Base-by-base conservation (phyloP, 2,888 invertebrate species). In the Dioctria rufipes region DNA sequence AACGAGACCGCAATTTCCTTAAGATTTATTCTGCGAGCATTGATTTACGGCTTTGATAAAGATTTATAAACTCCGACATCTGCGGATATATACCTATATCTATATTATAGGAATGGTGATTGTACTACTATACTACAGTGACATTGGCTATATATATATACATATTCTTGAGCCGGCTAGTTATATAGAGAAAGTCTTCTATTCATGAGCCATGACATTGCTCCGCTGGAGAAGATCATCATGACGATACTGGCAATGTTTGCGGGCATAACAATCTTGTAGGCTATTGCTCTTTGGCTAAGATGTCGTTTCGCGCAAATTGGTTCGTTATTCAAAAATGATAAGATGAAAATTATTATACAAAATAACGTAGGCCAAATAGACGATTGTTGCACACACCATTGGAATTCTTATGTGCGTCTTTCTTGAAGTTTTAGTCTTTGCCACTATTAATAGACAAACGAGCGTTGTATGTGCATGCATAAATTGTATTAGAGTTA, bases 41-140 rank as follows among this genome's bases (percentile, higher is more conserved):
- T 82, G 82, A 82, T 82, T 82, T 82, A 82, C 65, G 54, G 54
- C 61, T 67, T 66, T 77, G 78, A 81, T 77, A 79, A 54, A 69
- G 58, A 67, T 79, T 79, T 54, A 73, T 46, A 63, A 80, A 80
- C 67, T 71, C 75, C 46, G 51, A 37, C 9, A 37, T 11, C 46
- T 58, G 43, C 42, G 69, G 43, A 25, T 25, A 25, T 25, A 25
- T 25, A 25, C 25, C 25, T 25, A 25, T 25, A 25, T 25, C 25
- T 25, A 25, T 25, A 25, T 25, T 25, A 25, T 25, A 25, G 25
- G 25, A 2, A 25, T 25, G 25, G 2, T 25, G 25, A 25, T 25
- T 25, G 25, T 25, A 25, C 25, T 25, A 25, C 25, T 25, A 25
- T 25, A 25, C 25, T 25, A 25, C 25, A 25, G 25, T 25, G 25